These are phyloP conservation scores for Barypeithes pellucidus DNA, from an alignment of 2,888 invertebrate genomes.

Conservation along the genomic window DNA sequence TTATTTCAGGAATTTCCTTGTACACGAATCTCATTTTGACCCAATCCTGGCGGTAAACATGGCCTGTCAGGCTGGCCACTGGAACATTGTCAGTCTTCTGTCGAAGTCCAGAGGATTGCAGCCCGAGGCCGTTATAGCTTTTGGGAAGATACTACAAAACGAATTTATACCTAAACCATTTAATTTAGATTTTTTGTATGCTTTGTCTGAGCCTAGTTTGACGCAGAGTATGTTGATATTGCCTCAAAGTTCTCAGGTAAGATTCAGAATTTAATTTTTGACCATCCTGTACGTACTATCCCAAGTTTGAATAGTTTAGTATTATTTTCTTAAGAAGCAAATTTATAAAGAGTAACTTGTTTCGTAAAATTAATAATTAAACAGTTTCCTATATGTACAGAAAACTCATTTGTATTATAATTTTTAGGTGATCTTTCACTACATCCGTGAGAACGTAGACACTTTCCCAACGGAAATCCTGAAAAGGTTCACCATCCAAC, in stretches of 20 bases:
- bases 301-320: too few species aligned
- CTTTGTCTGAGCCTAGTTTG: constrained; percentile 68
- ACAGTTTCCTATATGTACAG: not conserved
- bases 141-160: constrained; percentile 72
- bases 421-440: constrained; percentile 63
- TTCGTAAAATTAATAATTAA: too few species aligned
- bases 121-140: constrained; percentile 74
- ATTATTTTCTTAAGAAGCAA: not conserved
- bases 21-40: constrained; percentile 77
- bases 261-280: not conserved
- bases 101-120: constrained; percentile 73
- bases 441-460: constrained; percentile 64
- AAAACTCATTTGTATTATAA: not conserved
- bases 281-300: too few species aligned
- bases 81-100: constrained; percentile 74
- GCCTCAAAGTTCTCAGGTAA: constrained; percentile 62
- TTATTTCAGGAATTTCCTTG: constrained; percentile 73
- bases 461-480: constrained; percentile 64
- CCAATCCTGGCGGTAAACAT: constrained; percentile 78
- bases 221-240: constrained; percentile 67
- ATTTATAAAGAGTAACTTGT: too few species aligned
- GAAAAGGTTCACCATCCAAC: constrained; percentile 73
- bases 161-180: constrained; percentile 58
- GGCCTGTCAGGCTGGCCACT: constrained; percentile 77
- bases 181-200: constrained; percentile 65